phyloP scores from a whole-genome alignment of 2,888 invertebrate species.

The Athrips mouffetella region DNA sequence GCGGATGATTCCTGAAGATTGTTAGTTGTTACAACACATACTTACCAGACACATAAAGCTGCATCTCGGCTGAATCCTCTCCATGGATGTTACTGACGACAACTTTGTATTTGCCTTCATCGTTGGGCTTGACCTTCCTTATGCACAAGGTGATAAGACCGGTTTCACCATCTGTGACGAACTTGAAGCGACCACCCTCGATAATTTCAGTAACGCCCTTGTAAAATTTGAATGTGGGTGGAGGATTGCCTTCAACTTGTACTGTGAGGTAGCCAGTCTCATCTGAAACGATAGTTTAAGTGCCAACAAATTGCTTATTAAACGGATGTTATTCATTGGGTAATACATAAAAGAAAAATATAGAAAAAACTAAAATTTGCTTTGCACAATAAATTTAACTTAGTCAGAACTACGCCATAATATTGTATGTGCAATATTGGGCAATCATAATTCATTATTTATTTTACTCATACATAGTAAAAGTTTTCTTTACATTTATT shows the following conservation, averaged over 20 bases:
- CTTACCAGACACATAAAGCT: conserved; percentile 96
- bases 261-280: conserved; percentile 95
- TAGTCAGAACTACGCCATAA: no score
- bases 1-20: background rate
- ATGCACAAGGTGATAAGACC: conserved; percentile 96
- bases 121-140: conserved; percentile 96
- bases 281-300: conserved; percentile 74
- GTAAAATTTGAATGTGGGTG: conserved; percentile 97
- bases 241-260: conserved; percentile 95
- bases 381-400: no score
- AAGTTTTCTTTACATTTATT: no score
- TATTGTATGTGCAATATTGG: no score
- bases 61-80: conserved; percentile 97
- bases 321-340: background rate
- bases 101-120: conserved; percentile 97
- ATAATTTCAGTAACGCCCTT: conserved; percentile 95
- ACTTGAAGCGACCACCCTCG: conserved; percentile 97
- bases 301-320: background rate
- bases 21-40: no score
- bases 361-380: no score
- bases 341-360: background rate
- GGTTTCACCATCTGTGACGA: conserved; percentile 95
- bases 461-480: no score
- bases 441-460: no score
- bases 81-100: conserved; percentile 96